Evolutionary conservation across 2,888 invertebrate genomes (phyloP).

Genomic region (Protophormia terraenovae): DNA sequence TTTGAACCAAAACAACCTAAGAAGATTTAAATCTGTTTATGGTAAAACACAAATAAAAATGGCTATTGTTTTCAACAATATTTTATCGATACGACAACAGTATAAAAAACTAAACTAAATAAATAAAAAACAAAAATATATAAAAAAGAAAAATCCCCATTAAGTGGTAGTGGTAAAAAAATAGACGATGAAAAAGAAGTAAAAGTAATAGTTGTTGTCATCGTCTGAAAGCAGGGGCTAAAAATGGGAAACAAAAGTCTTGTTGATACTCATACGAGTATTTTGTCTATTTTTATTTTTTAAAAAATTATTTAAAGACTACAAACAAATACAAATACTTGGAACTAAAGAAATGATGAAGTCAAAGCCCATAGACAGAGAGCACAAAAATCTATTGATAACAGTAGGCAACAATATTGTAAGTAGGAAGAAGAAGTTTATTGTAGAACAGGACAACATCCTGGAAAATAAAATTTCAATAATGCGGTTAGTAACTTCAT

Average conservation of each 20-base stretch:
- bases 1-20: conserved; percentile 47
- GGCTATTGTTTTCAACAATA: conserved; percentile 48
- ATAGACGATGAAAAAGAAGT: neutral
- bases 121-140: neutral
- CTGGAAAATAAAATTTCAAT: conserved; percentile 60
- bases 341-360: neutral
- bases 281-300: neutral
- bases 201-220: conserved; percentile 40
- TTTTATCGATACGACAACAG: conserved; percentile 57
- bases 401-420: conserved; percentile 4
- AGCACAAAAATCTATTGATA: conserved; percentile 36
- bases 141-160: neutral
- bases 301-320: conserved; percentile 37
- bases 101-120: neutral
- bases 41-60: conserved; percentile 16
- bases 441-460: conserved; percentile 40
- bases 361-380: conserved; percentile 27
- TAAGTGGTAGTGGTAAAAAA: conserved; percentile 10
- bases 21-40: conserved; percentile 57
- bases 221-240: conserved; percentile 15
- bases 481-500: conserved; percentile 61
- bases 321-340: conserved; percentile 56
- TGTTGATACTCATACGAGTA: neutral
- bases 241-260: conserved; percentile 32
- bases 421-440: conserved; percentile 20